These are phyloP conservation scores for Hirundo rustica DNA, from an alignment of 2,797 vertebrate species.

Conservation along the genomic window DNA sequence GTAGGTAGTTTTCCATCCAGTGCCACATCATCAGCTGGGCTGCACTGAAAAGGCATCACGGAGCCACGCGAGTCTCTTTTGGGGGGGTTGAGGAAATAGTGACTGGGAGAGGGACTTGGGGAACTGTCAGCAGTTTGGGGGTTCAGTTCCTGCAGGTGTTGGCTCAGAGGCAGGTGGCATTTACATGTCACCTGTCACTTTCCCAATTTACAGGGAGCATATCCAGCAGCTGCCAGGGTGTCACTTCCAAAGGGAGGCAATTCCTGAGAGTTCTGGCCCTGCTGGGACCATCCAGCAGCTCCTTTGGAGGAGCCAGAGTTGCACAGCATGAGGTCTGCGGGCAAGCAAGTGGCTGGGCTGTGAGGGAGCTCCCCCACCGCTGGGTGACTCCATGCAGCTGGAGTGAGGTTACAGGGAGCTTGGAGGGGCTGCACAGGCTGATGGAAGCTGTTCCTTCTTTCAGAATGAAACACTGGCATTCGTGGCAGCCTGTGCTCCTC, in stretches of 20 bases:
- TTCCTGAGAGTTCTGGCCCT: not conserved
- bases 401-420: not conserved
- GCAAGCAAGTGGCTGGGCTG: accelerated
- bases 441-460: not conserved
- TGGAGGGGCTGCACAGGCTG: not conserved
- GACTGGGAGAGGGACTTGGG: not conserved
- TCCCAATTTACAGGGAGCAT: not conserved
- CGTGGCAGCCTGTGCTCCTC: not conserved
- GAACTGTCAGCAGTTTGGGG: not conserved
- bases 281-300: not conserved
- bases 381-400: not conserved
- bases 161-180: not conserved
- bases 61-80: not conserved
- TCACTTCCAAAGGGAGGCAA: not conserved
- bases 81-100: accelerated
- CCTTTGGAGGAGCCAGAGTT: accelerated
- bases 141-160: not conserved
- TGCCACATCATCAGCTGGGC: not conserved
- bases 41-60: not conserved
- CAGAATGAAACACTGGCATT: not conserved
- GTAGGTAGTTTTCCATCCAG: not conserved
- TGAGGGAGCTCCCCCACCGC: accelerated
- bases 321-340: accelerated
- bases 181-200: not conserved
- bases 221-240: not conserved